Evolutionary conservation across 2,888 invertebrate genomes (phyloP), one percentile per base, ranked within the genome.

Genomic region (Lysandra bellargus): DNA sequence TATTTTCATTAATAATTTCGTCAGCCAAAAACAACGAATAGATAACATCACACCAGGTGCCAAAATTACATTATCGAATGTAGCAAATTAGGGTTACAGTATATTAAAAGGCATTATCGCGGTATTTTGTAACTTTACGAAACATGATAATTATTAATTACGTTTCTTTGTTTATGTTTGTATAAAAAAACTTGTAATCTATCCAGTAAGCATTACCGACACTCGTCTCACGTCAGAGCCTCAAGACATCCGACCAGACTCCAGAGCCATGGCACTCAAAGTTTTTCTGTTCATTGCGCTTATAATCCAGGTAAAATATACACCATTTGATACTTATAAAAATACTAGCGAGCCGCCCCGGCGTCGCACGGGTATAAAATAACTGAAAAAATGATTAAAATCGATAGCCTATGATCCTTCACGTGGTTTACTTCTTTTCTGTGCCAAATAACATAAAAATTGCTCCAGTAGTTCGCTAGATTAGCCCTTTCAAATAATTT

Each of bases 111-210:
- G 4, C 37, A 69, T 69, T 69, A 69, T 69, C 69, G 14, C 33
- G 5, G 6, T 23, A 14, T 69, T 37, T 17, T 17, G 69, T 69
- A 69, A 69, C 33, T 37, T 69, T 69, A 69, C 69, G 69, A 69
- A 69, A 69, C 17, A 14, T 14, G 33, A 69, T 69, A 5, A 37
- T 69, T n/a, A 69, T 30, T 69, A 5, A 37, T 69, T n/a, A 69
- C 64, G 69, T 69, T 33, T 69, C 69, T 69, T 69, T 69, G 69
- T 69, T 69, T 69, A 69, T 14, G 33, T 69, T 69, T 69, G 33
- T 69, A 69, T 69, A 69, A 69, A 69, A 64, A 37, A 69, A 69
- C 33, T 37, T 69, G 14, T 37, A 69, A 37, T 69, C 0, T 37
- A 5, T 69, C 37, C 12, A 5, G 1, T 69, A 69, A 37, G 14